Percentiles rank a stretch among this genome's conserved stretches.
Evolutionary conservation across 2,113 vertebrate genomes (phyloP).

Genomic region (Craseonycteris thonglongyai): DNA sequence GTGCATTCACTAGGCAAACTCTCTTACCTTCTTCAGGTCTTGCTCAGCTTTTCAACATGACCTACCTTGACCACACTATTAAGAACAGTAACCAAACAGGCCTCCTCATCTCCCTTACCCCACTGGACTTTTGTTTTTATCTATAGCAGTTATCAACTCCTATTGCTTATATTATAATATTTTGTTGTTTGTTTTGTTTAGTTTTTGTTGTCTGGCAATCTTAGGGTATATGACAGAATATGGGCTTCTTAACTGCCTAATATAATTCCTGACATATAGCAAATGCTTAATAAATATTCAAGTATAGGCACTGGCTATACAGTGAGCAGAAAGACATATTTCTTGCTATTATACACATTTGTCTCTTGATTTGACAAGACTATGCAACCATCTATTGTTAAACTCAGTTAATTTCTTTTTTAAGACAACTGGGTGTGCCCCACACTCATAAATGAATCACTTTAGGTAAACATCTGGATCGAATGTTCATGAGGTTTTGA

Average conservation of each 20-base stretch:
- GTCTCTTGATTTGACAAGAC: neutral
- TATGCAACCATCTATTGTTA: neutral
- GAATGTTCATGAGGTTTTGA: conserved; percentile 41
- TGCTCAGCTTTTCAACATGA: neutral
- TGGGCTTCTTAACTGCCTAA: neutral
- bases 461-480: conserved; percentile 57
- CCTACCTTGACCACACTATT: neutral
- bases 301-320: neutral
- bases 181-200: neutral
- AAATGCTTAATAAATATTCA: neutral
- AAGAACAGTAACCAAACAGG: neutral
- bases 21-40: neutral
- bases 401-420: conserved; percentile 44
- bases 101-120: rapidly evolving
- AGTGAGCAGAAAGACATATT: neutral
- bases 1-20: neutral
- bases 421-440: conserved; percentile 24
- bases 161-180: neutral
- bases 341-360: neutral
- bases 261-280: neutral
- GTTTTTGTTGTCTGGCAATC: neutral
- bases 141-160: neutral
- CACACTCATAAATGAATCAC: conserved; percentile 44
- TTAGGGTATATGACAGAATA: neutral
- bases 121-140: neutral